Evolutionary conservation across 1,140 invertebrate genomes (phyloP).

Genomic region (Tetramorium alpestre): DNA sequence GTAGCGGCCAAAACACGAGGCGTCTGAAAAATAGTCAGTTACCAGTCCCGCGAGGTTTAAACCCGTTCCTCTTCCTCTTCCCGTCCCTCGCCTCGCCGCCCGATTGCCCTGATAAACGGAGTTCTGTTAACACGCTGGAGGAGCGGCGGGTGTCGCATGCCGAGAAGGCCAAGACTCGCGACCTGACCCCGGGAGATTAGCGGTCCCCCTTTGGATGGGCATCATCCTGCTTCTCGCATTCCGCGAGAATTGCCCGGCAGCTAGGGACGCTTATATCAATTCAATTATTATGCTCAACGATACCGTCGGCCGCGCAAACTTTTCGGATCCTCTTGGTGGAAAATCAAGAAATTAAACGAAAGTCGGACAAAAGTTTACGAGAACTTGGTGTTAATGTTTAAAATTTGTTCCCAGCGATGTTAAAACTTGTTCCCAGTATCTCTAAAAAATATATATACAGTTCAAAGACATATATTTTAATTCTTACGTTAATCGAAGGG

Average conservation of each 20-base stretch:
- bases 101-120: conserved; percentile 41
- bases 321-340: not conserved
- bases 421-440: no score
- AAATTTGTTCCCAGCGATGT: no score
- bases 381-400: not conserved
- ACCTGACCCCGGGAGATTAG: conserved; percentile 74
- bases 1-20: conserved; percentile 1
- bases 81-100: not conserved
- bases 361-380: no score
- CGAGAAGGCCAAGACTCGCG: conserved; percentile 72
- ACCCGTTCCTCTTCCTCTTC: not conserved
- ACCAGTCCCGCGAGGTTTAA: not conserved
- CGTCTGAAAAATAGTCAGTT: conserved; percentile 35
- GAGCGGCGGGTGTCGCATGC: conserved; percentile 58
- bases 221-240: conserved; percentile 53
- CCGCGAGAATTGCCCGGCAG: conserved; percentile 48
- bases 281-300: conserved; percentile 16
- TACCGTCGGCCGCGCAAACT: not conserved
- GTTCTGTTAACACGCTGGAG: conserved; percentile 39
- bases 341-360: not conserved
- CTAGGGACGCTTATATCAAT: not conserved
- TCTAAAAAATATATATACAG: not conserved
- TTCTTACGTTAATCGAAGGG: not conserved
- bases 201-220: conserved; percentile 50
- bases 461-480: not conserved